Conservation (phyloP, 2,797 vertebrate species). For the Sebastiscus albofasciatus region DNA sequence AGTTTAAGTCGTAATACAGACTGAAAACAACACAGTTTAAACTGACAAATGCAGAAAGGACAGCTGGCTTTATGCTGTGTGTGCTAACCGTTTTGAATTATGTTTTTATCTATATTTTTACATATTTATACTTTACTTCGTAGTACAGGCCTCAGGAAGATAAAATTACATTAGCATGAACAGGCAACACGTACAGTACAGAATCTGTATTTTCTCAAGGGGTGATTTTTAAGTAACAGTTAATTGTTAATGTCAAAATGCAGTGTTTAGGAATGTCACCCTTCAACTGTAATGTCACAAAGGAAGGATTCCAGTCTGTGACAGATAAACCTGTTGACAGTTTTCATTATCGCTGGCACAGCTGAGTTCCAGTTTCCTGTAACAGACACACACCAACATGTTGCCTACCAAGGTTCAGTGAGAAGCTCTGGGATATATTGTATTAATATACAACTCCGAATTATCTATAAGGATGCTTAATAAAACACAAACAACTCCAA, state of each 20-base stretch:
- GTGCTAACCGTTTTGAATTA: too few species aligned
- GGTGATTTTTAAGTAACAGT: not conserved
- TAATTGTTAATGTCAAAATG: not conserved
- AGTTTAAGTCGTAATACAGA: fast-evolving
- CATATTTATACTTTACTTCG: not conserved
- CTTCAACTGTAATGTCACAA: slow-evolving; percentile 4
- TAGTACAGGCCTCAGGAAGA: not conserved
- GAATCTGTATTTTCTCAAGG: not conserved
- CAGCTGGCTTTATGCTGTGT: too few species aligned
- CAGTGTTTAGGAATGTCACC: slow-evolving; percentile 47
- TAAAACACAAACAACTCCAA: not conserved
- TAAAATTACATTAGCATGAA: not conserved
- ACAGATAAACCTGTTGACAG: slow-evolving; percentile 39
- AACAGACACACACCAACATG: slow-evolving; percentile 17
- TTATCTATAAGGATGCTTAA: not conserved
- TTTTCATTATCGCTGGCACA: slow-evolving; percentile 47
- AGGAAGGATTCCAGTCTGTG: slow-evolving; percentile 30
- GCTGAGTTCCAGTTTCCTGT: slow-evolving; percentile 42
- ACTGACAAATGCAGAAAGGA: too few species aligned
- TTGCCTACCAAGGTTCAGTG: not conserved
- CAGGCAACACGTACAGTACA: not conserved
- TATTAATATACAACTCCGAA: not conserved
- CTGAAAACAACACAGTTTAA: too few species aligned
- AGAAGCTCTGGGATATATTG: not conserved
- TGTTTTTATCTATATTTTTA: too few species aligned